Conservation (phyloP, 2,113 vertebrate genomes). For the Helogale parvula region DNA sequence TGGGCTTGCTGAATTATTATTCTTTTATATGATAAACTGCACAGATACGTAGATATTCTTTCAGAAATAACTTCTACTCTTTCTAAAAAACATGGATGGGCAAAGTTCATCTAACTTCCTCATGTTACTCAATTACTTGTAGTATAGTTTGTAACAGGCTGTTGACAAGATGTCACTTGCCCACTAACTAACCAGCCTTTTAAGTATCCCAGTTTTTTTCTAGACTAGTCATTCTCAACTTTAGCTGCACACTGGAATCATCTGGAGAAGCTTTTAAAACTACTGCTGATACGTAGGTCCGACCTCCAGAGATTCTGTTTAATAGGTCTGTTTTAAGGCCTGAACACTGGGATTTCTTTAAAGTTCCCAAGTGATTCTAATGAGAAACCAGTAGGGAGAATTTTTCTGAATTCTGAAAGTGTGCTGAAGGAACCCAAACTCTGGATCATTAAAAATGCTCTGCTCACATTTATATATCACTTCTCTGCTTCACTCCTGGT, state of each 20-base stretch:
- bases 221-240: neutral
- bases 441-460: neutral
- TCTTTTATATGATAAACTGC: neutral
- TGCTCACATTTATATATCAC: neutral
- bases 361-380: constrained; percentile 40
- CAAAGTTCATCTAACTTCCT: neutral
- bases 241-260: neutral
- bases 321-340: neutral
- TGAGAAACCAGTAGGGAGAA: neutral
- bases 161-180: neutral
- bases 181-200: neutral
- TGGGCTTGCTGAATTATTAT: neutral
- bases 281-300: neutral
- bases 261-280: constrained; percentile 24
- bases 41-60: neutral
- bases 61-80: neutral
- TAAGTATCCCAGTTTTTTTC: neutral
- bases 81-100: neutral
- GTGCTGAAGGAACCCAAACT: constrained; percentile 23
- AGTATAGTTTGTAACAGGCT: neutral
- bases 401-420: constrained; percentile 18
- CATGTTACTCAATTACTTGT: neutral
- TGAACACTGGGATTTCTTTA: neutral
- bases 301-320: neutral
- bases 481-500: neutral